Evolutionary conservation across 2,797 vertebrate genomes (phyloP).

Genomic region (Sebastolobus altivelis): DNA sequence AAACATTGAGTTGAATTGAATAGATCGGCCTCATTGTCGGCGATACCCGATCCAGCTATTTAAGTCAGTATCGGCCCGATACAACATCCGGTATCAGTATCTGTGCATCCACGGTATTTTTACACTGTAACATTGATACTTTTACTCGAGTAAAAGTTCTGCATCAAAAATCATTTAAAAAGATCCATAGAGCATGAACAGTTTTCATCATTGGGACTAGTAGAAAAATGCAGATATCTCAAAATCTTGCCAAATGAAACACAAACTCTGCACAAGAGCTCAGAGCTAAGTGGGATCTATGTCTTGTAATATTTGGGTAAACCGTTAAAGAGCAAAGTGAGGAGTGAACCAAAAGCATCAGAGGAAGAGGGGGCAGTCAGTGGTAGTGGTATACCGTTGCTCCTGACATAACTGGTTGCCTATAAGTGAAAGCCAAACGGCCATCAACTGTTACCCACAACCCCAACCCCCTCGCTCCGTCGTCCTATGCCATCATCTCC

Average conservation of each 20-base stretch:
- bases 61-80: too few species aligned
- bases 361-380: constrained; percentile 6
- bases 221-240: background rate
- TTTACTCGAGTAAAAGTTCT: too few species aligned
- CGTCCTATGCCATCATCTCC: constrained; percentile 42
- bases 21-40: too few species aligned
- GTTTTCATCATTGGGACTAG: background rate
- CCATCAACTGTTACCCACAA: constrained; percentile 42
- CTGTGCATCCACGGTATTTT: too few species aligned
- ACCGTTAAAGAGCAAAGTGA: background rate
- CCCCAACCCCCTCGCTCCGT: constrained; percentile 26
- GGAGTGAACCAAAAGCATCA: constrained; percentile 18
- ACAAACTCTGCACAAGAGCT: background rate
- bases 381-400: background rate
- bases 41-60: too few species aligned
- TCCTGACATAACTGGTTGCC: constrained; percentile 39
- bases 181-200: background rate
- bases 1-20: too few species aligned
- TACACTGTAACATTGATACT: background rate
- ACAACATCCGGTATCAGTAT: too few species aligned
- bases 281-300: background rate
- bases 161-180: constrained; percentile 3
- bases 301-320: background rate
- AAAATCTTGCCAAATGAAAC: constrained; percentile 6
- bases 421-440: constrained; percentile 40